Conservation (phyloP, 2,888 invertebrate genomes). For the Eristalis tenax region DNA sequence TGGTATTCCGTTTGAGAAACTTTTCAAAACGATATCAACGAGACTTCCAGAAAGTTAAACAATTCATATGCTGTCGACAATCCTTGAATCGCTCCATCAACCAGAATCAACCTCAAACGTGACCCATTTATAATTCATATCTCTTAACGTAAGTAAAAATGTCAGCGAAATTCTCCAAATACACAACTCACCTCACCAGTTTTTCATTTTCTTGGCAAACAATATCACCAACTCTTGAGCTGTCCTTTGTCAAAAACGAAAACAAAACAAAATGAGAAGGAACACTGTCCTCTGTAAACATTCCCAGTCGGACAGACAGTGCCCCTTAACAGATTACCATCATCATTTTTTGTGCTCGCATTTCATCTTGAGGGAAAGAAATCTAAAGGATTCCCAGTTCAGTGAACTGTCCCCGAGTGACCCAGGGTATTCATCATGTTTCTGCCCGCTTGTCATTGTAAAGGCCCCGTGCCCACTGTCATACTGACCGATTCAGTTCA, state of each 20-base stretch:
- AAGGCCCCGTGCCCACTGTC: slow-evolving; percentile 11
- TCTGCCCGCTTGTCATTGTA: slow-evolving; percentile 10
- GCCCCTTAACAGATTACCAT: slow-evolving; percentile 35
- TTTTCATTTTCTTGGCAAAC: not conserved
- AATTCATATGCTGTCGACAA: not conserved
- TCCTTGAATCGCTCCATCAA: not conserved
- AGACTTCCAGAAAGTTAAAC: not conserved
- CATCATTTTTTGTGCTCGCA: slow-evolving; percentile 8
- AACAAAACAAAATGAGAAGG: not conserved
- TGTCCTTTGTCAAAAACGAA: not conserved
- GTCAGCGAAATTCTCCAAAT: not conserved
- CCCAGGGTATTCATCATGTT: slow-evolving; percentile 18
- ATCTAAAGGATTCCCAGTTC: slow-evolving; percentile 6
- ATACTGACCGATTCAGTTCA: slow-evolving; percentile 25
- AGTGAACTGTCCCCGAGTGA: slow-evolving; percentile 2
- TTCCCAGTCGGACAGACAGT: not conserved
- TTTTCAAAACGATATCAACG: not conserved
- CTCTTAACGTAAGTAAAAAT: not conserved
- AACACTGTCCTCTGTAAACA: not conserved
- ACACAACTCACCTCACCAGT: not conserved
- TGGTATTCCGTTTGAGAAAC: too few relatives aligned
- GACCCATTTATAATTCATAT: not conserved
- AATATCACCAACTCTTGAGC: not conserved
- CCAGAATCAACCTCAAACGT: not conserved
- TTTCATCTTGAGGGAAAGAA: not conserved